Percentiles rank a stretch among this genome's conserved stretches.
Conservation (phyloP, 2,888 invertebrate genomes). For the Lordiphosa andalusiaca region DNA sequence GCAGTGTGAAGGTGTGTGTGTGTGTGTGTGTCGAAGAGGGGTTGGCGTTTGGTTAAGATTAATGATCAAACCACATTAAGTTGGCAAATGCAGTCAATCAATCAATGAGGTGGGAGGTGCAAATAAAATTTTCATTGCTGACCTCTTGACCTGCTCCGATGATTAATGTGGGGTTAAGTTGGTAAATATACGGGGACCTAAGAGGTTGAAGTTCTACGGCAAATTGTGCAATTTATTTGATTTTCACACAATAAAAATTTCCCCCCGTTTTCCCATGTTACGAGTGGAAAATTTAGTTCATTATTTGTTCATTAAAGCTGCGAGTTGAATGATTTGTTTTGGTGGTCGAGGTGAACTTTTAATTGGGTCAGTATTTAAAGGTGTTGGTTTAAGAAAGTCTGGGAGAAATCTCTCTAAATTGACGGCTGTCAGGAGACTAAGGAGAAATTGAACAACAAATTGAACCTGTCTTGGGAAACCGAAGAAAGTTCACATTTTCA, state of each 20-base stretch:
- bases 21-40: background rate
- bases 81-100: constrained; percentile 35
- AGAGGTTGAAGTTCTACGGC: constrained; percentile 10
- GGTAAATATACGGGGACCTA: no score
- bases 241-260: constrained; percentile 34
- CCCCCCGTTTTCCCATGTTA: constrained; percentile 8
- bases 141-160: constrained; percentile 10
- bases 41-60: constrained; percentile 14
- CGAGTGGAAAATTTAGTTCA: background rate
- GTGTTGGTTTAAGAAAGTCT: constrained; percentile 32
- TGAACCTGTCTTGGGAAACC: no score
- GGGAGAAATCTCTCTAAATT: no score
- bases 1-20: no score
- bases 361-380: constrained; percentile 62
- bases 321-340: no score
- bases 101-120: constrained; percentile 18
- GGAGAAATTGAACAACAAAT: no score
- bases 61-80: constrained; percentile 35
- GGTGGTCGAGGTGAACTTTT: constrained; percentile 26
- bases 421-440: no score
- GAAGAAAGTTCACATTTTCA: no score
- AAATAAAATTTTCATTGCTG: constrained; percentile 4
- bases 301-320: constrained; percentile 1
- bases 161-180: constrained; percentile 7
- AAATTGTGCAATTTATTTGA: constrained; percentile 54